phyloP scores from a whole-genome alignment of 2,888 invertebrate genomes.

The Pyrgus malvae region DNA sequence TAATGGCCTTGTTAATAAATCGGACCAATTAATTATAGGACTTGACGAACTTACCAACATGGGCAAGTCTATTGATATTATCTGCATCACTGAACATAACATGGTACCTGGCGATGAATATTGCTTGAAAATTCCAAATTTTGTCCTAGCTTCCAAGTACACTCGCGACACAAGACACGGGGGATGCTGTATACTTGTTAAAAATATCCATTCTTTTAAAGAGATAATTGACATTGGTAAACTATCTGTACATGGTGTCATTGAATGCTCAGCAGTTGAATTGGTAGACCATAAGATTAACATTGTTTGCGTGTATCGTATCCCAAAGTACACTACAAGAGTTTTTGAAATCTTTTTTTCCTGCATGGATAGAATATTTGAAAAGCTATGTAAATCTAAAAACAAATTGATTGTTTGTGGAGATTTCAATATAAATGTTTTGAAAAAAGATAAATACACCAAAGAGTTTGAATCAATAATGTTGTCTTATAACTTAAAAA shows the following conservation, averaged over 20 bases:
- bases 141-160: not conserved
- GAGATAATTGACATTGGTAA: not conserved
- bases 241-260: not conserved
- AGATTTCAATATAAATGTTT: too few species aligned
- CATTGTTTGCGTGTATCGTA: not conserved
- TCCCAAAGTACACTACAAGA: not conserved
- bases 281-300: not conserved
- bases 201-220: not conserved
- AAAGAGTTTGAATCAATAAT: not conserved
- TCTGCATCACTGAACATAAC: too few species aligned
- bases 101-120: not conserved
- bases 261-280: constrained; percentile 1
- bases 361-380: not conserved
- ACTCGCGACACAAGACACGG: constrained; percentile 2
- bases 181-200: not conserved
- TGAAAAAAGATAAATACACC: not conserved
- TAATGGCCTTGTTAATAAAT: not conserved
- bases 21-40: not conserved
- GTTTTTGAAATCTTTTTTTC: not conserved
- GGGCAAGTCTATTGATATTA: not conserved
- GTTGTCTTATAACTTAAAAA: not conserved
- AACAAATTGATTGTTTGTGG: too few species aligned
- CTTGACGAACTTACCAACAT: not conserved
- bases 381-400: too few species aligned
- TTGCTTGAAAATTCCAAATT: not conserved